Evolutionary conservation across 2,797 vertebrate species (phyloP).

Genomic region (Oryzias sinensis): DNA sequence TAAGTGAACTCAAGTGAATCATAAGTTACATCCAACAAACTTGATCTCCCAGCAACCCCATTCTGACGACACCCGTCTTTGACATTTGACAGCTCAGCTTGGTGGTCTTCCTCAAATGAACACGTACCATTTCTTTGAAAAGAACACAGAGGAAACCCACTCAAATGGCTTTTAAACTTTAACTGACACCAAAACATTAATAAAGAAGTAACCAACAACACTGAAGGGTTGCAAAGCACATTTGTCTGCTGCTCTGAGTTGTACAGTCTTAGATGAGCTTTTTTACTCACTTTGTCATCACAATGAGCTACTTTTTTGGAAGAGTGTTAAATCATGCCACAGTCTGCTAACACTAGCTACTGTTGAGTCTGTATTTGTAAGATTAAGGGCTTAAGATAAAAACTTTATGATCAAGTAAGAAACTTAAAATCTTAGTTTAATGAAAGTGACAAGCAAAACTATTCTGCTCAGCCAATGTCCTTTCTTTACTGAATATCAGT

Average conservation of each 20-base stretch:
- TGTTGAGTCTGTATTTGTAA: too few relatives aligned
- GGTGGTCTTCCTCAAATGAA: conserved; percentile 2
- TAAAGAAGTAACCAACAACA: conserved; percentile 26
- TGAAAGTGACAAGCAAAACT: too few relatives aligned
- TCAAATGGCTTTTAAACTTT: conserved; percentile 28
- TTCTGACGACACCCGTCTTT: conserved; percentile 12
- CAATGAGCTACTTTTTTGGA: too few relatives aligned
- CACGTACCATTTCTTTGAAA: conserved; percentile 28
- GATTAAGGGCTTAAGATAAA: too few relatives aligned
- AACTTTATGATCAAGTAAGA: too few relatives aligned
- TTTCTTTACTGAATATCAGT: too few relatives aligned
- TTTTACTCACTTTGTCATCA: not conserved
- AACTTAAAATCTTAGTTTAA: too few relatives aligned
- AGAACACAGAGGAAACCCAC: conserved; percentile 6
- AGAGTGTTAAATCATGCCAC: conserved; percentile 9
- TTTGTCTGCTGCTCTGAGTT: not conserved
- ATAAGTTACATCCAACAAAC: conserved; percentile 1
- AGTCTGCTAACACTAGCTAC: too few relatives aligned
- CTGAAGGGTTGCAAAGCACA: conserved; percentile 1
- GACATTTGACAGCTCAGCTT: conserved; percentile 13
- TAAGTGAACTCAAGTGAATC: conserved; percentile 11
- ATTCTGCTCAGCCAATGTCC: too few relatives aligned
- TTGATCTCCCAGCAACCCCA: not conserved
- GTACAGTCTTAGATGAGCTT: not conserved
- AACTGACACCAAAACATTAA: conserved; percentile 32